Evolutionary conservation across 2,888 invertebrate species (phyloP).

Genomic region (Lycaena phlaeas): DNA sequence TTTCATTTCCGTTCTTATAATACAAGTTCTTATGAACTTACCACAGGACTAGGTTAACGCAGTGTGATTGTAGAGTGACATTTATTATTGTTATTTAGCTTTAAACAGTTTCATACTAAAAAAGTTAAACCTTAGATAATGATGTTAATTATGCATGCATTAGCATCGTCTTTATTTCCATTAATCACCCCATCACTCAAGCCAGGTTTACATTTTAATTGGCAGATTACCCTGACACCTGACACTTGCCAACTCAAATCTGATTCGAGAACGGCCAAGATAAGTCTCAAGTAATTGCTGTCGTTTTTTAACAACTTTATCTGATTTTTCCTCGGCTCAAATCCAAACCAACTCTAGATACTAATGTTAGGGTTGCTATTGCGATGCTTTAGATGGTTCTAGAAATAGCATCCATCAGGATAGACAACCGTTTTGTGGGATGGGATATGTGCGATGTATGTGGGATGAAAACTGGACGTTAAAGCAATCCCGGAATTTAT

Average conservation of each 20-base stretch:
- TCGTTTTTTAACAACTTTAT: conserved; percentile 65
- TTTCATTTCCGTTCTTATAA: too few relatives aligned
- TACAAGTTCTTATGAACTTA: too few relatives aligned
- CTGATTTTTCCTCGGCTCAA: conserved; percentile 51
- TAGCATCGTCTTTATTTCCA: too few relatives aligned
- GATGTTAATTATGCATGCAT: too few relatives aligned
- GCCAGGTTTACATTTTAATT: conserved; percentile 56
- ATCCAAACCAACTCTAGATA: conserved; percentile 27
- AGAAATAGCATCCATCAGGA: conserved; percentile 55
- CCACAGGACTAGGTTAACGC: too few relatives aligned
- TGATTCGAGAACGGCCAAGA: conserved; percentile 39
- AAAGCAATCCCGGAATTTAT: conserved; percentile 31
- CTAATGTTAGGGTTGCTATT: conserved; percentile 21
- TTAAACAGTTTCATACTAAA: too few relatives aligned
- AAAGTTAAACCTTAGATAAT: too few relatives aligned
- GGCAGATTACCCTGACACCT: conserved; percentile 49
- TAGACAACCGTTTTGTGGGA: conserved; percentile 67
- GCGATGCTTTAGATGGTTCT: conserved; percentile 16
- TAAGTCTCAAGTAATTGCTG: conserved; percentile 60
- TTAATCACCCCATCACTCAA: too few relatives aligned
- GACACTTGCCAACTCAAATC: conserved; percentile 33
- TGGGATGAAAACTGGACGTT: conserved; percentile 55
- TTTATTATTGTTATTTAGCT: too few relatives aligned
- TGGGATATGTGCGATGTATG: too few relatives aligned
- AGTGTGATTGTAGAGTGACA: too few relatives aligned